A percentile compares a stretch with the other conserved stretches of the same genome.
phyloP scores from a whole-genome alignment of 2,113 vertebrate genomes.

The Panurus biarmicus region DNA sequence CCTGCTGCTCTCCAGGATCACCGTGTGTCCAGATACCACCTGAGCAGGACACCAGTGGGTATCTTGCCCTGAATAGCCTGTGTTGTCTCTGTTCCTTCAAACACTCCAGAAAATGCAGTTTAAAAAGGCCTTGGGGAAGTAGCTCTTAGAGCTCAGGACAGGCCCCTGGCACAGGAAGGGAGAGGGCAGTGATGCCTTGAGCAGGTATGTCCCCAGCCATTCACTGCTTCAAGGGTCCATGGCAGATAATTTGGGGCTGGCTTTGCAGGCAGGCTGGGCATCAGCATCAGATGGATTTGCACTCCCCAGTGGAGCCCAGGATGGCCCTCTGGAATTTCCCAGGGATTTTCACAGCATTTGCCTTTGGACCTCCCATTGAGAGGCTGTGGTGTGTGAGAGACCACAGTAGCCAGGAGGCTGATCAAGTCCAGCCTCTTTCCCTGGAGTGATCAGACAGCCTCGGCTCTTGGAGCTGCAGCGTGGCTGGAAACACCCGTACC shows the following conservation, averaged over 20 bases:
- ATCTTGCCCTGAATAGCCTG: neutral
- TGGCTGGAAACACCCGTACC: fast-evolving
- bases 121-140: neutral
- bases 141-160: neutral
- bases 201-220: neutral
- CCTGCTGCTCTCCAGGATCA: neutral
- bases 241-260: neutral
- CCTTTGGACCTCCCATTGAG: neutral
- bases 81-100: neutral
- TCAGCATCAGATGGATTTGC: neutral
- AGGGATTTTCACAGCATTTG: neutral
- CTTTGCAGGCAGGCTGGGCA: neutral
- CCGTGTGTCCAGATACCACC: neutral
- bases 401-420: neutral
- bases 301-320: neutral
- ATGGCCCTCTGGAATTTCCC: neutral
- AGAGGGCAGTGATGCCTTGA: neutral
- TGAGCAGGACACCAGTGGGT: neutral
- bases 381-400: neutral
- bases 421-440: neutral
- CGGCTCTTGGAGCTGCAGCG: fast-evolving
- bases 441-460: neutral
- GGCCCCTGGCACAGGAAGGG: neutral
- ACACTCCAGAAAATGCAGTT: neutral
- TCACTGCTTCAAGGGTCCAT: fast-evolving